Evolutionary conservation across 2,797 vertebrate genomes (phyloP).

Genomic region (Psittacula derbiana): DNA sequence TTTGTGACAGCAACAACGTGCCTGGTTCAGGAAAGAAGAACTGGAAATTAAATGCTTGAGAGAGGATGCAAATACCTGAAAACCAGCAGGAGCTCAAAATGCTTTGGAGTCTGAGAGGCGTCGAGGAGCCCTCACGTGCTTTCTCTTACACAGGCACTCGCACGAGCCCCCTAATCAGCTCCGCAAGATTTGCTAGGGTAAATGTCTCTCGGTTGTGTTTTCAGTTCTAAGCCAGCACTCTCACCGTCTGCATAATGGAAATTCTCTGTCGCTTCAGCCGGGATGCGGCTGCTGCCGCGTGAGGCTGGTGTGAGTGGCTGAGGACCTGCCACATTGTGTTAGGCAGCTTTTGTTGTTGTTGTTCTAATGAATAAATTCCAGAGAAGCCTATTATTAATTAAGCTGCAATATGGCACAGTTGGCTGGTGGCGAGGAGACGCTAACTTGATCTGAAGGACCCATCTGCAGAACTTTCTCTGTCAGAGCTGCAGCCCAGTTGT

Average conservation of each 20-base stretch:
- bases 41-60: background rate
- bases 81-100: background rate
- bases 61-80: background rate
- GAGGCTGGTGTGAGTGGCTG: background rate
- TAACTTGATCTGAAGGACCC: constrained; percentile 26
- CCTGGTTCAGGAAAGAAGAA: background rate
- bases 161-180: background rate
- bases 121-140: rapidly evolving
- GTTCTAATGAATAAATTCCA: background rate
- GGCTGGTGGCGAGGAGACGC: background rate
- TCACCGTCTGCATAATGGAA: background rate
- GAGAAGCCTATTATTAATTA: constrained; percentile 40
- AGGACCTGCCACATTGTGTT: background rate
- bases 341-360: background rate
- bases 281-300: background rate
- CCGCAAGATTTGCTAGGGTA: background rate
- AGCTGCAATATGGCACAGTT: background rate
- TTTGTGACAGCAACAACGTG: background rate
- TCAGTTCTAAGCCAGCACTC: background rate
- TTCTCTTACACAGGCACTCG: too few relatives aligned
- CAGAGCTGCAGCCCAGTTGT: background rate
- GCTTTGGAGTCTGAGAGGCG: background rate
- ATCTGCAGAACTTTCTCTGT: background rate
- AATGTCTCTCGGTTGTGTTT: background rate
- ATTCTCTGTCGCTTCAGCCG: background rate